phyloP scores from a whole-genome alignment of 2,113 vertebrate species.

The Prinia subflava region DNA sequence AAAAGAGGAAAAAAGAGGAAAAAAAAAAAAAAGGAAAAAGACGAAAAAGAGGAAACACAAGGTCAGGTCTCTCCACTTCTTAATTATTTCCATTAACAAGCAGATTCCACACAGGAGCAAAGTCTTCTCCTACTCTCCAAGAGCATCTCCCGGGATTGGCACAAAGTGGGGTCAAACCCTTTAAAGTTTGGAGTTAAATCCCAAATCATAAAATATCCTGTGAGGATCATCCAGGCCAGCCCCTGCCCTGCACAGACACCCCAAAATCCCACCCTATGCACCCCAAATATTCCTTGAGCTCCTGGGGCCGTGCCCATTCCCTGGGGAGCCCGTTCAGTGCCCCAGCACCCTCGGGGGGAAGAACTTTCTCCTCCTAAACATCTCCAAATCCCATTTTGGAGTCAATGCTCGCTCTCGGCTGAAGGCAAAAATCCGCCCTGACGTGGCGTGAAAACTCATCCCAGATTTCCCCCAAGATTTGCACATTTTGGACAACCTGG shows the following conservation, averaged over 20 bases:
- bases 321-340: not conserved
- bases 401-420: not conserved
- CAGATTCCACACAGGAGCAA: not conserved
- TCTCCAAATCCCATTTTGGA: not conserved
- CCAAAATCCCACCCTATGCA: not conserved
- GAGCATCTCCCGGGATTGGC: not conserved
- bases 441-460: not conserved
- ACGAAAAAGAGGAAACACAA: not conserved
- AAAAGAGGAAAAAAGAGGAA: too few species aligned
- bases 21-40: too few species aligned
- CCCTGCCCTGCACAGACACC: not conserved
- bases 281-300: not conserved
- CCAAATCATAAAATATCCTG: not conserved
- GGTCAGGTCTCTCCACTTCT: not conserved
- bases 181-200: not conserved
- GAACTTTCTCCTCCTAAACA: not conserved
- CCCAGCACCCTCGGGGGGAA: not conserved
- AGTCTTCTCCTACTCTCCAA: not conserved
- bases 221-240: not conserved
- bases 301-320: not conserved
- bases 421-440: not conserved
- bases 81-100: not conserved
- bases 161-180: not conserved
- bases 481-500: not conserved
- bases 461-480: not conserved